Evolutionary conservation across 1,140 invertebrate genomes (phyloP), one percentile per base, ranked within the genome.

Genomic region (Zaprionus lachaisei): DNA sequence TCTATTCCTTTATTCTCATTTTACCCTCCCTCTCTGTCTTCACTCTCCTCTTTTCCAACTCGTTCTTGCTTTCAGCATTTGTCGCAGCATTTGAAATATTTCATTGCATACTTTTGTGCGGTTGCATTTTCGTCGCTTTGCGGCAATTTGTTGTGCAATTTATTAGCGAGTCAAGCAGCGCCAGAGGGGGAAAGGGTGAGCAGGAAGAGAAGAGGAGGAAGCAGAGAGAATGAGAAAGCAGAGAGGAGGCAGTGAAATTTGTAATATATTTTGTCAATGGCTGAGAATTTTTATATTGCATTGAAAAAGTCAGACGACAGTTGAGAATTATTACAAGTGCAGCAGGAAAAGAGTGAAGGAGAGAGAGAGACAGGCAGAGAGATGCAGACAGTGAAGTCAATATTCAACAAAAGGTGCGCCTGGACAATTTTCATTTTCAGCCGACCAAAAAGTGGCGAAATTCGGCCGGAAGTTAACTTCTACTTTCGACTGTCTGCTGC

Each of bases 251-350:
- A 6, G 15, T 49, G 61, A 54, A 4, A 12, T 31, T 15, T 26
- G 55, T 15, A 12, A 14, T 31, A 47, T 58, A 68, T 63, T 47
- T 68, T 79, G 61, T 74, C 83, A 70, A 70, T 77, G 83, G 72
- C 80, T 73, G 72, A 72, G 83, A 86, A 86, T 87, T 87, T 87
- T 80, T 87, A 87, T 89, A 89, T 89, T 89, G 83, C 70, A 67
- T 83, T 69, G 64, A 72, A 72, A 68, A 72, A 34, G 28, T 55
- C 31, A 56, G 22, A 47, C 41, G 41, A 47, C 41, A 47, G 41
- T 47, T n/a, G 17, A 22, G 47, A 51, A 51, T 22, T 51, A 24
- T 20, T 22, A 51, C 20, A 51, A 51, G 47, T 51, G 47, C 47
- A 51, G 47, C 20, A 24, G 20, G 11, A 4, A 51, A 22, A 24